Conservation (phyloP, 37 sponge, comb jelly and placozoan genomes). For the Halichondria panicea region DNA sequence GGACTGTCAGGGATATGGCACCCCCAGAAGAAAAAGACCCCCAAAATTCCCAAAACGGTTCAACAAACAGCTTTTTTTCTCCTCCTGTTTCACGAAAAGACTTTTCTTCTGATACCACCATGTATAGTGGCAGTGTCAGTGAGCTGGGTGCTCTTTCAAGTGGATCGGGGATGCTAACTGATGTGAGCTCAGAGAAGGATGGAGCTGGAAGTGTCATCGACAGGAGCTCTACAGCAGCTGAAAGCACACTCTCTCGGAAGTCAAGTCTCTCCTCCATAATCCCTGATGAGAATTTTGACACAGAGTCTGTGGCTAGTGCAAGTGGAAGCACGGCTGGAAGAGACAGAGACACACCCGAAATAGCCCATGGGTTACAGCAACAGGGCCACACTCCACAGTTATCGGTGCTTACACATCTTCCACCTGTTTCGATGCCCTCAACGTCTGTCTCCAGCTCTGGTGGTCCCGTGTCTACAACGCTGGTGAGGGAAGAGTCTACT, state of each 20-base stretch:
- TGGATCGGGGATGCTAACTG: background rate
- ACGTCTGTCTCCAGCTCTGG: no score
- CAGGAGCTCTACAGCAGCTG: conserved; percentile 26
- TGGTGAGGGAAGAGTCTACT: no score
- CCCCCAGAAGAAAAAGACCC: conserved; percentile 21
- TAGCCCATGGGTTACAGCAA: no score
- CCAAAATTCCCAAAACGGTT: background rate
- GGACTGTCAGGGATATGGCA: conserved; percentile 14
- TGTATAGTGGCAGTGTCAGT: conserved; percentile 10
- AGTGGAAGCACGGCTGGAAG: background rate
- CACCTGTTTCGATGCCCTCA: no score
- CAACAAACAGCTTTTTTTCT: background rate
- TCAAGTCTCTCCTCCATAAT: conserved; percentile 28
- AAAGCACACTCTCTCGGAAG: conserved; percentile 15
- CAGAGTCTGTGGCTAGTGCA: background rate
- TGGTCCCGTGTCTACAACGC: no score
- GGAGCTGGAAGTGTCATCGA: conserved; percentile 8
- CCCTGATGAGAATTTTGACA: conserved; percentile 10
- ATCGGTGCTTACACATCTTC: no score
- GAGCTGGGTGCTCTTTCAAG: conserved; percentile 7
- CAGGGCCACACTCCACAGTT: no score
- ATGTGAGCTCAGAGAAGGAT: conserved; percentile 8
- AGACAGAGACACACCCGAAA: no score
- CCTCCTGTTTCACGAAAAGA: background rate
- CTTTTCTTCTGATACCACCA: background rate